Evolutionary conservation across 2,888 invertebrate species (phyloP), one percentile per base, ranked within the genome.

Genomic region (Hirudinaria manillensis): DNA sequence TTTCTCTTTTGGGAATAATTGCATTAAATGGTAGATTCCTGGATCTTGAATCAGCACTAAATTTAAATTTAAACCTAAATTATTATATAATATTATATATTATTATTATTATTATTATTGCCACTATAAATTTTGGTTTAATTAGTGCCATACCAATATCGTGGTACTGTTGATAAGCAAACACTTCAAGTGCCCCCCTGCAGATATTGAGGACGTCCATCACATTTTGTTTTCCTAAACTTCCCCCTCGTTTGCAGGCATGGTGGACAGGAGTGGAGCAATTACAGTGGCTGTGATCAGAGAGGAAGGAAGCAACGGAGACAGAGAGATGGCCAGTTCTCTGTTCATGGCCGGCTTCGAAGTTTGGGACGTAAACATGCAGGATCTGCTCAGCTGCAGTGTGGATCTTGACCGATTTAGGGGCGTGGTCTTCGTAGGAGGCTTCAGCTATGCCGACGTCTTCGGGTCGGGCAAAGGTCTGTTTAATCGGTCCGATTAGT

Each of bases 381-480:
- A 93, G 65, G 73, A 73, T 55, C 29, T 73, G 7, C 34, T 73
- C 65, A 29, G 36, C n/a, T 24, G 32, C 88, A 88, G 29, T 81
- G 88, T 92, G 1, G 90, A 89, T 2, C 86, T 96, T 53, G 91
- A 93, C 77, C 87, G 88, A 32, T 97, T 96, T 87, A 89, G 90
- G 79, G 97, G 98, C 0, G 83, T 98, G 21, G 90, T 94, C 70
- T 98, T 98, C 85, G 97, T 97, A 0, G 98, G 95, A 67, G 99
- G 99, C n/a, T 99, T 99, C 85, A 97, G 96, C 86, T 98, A 96
- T 85, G 97, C 95, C 66, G 94, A 94, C 91, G 98, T 97, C 0
- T 87, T 97, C 72, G 98, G 98, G 6, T 96, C 97, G 0, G 97
- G 94, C 0, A 97, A 95, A 87, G 87, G 86, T 84, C 19, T 10